A percentile compares a stretch with the other conserved stretches of the same genome.
Conservation (phyloP, 2,797 vertebrate genomes). For the Tadarida brasiliensis region DNA sequence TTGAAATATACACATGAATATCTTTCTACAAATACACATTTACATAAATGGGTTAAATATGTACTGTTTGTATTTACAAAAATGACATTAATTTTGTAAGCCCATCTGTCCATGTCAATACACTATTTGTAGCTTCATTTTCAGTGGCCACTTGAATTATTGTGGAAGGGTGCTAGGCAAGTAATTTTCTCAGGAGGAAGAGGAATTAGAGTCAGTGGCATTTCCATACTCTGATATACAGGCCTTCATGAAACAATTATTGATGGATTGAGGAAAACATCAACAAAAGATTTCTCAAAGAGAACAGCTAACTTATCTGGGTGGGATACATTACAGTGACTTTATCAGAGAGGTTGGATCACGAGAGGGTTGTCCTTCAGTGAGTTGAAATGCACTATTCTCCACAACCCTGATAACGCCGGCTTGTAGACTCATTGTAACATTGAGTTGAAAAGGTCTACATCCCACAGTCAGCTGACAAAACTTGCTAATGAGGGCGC, state of each 20-base stretch:
- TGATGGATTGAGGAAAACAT: neutral
- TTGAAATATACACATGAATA: neutral
- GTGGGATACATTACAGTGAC: neutral
- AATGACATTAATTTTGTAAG: neutral
- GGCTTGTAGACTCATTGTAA: neutral
- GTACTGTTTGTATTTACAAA: neutral
- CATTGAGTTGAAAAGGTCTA: neutral
- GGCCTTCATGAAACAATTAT: neutral
- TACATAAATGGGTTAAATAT: neutral
- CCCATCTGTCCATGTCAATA: neutral
- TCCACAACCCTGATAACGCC: neutral
- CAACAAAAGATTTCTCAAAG: neutral
- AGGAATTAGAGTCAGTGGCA: neutral
- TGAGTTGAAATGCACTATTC: neutral
- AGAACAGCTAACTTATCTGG: neutral
- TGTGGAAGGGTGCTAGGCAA: no score
- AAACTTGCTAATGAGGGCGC: neutral
- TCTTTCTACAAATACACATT: neutral
- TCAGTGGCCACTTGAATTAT: neutral
- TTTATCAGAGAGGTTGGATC: neutral
- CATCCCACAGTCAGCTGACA: neutral
- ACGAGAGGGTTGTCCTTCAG: neutral
- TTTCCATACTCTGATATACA: neutral
- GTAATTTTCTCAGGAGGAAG: neutral
- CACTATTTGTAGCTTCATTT: neutral